Evolutionary conservation across 1,140 invertebrate genomes (phyloP).

Genomic region (Atta colombica): DNA sequence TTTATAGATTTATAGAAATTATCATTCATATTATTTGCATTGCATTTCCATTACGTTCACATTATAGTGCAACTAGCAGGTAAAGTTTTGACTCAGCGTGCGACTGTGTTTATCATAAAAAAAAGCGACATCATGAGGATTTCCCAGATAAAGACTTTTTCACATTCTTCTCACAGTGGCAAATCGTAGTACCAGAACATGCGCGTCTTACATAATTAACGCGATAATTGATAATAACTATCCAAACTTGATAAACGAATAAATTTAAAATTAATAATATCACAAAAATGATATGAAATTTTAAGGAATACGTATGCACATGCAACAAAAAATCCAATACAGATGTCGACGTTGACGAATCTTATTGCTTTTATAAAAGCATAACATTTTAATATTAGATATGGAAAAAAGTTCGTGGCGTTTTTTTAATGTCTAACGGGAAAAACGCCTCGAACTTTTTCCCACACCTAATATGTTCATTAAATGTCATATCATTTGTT

Average conservation of each 20-base stretch:
- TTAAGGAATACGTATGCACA: background rate
- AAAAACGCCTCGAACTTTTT: no score
- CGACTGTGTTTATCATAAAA: constrained; percentile 11
- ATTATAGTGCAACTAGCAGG: constrained; percentile 8
- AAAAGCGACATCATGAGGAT: constrained; percentile 21
- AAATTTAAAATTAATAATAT: constrained; percentile 3
- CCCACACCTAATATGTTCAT: background rate
- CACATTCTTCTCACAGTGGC: background rate
- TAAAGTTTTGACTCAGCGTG: constrained; percentile 31
- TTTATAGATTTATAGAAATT: background rate
- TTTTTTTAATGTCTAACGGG: no score
- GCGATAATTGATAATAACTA: background rate
- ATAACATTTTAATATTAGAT: background rate
- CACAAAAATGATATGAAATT: background rate
- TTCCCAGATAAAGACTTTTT: constrained; percentile 47
- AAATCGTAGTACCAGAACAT: background rate
- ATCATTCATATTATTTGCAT: background rate
- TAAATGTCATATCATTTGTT: background rate
- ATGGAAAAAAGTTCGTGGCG: no score
- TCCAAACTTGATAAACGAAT: constrained; percentile 1
- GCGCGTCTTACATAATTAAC: constrained; percentile 17
- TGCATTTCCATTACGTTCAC: constrained; percentile 7
- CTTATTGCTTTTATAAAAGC: constrained; percentile 2
- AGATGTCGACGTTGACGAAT: background rate
- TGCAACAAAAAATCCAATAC: background rate